These are phyloP conservation scores for Orussus abietinus DNA, from an alignment of 1,140 invertebrate genomes.

Conservation along the genomic window DNA sequence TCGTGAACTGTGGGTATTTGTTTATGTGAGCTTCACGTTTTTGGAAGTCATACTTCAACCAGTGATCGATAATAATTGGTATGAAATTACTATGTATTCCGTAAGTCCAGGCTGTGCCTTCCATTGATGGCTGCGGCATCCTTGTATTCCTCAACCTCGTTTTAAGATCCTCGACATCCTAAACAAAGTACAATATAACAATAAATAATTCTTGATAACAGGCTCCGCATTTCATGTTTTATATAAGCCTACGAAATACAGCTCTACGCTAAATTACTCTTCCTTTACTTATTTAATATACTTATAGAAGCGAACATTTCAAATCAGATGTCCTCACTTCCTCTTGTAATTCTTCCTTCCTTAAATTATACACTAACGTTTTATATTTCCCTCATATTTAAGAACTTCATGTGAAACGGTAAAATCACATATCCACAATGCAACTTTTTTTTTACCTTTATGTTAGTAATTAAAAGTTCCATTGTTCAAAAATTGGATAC, in stretches of 20 bases:
- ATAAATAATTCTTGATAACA: conserved; percentile 1
- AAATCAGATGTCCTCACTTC: background rate
- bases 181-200: background rate
- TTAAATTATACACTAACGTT: too few species aligned
- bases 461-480: too few species aligned
- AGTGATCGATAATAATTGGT: conserved; percentile 64
- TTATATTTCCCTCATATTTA: too few species aligned
- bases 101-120: conserved; percentile 69
- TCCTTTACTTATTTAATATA: conserved; percentile 12
- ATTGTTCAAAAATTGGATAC: too few species aligned
- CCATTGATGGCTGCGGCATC: conserved; percentile 58
- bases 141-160: conserved; percentile 56
- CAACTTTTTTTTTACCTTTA: too few species aligned
- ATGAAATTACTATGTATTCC: conserved; percentile 72
- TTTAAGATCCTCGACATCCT: conserved; percentile 55
- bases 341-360: background rate
- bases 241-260: too few species aligned
- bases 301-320: background rate
- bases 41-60: conserved; percentile 74
- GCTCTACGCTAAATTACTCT: too few species aligned
- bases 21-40: conserved; percentile 67
- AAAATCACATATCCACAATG: too few species aligned
- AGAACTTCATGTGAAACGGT: too few species aligned
- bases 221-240: too few species aligned
- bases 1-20: conserved; percentile 68